phyloP scores from a whole-genome alignment of 2,888 invertebrate species.

The Mesorhabditis spiculigera region DNA sequence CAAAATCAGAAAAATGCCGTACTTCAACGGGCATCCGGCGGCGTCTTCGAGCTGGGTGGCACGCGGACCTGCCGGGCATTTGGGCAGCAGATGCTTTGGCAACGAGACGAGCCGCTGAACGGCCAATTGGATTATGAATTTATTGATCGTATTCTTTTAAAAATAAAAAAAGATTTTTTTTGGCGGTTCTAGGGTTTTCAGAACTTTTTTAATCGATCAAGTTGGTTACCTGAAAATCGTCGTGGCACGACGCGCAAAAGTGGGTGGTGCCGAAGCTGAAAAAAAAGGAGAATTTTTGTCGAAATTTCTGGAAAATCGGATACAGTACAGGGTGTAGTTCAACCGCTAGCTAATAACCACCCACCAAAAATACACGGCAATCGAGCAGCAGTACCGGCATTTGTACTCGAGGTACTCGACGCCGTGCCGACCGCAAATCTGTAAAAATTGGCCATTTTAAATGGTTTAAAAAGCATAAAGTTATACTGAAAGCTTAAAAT shows the following conservation, averaged over 20 bases:
- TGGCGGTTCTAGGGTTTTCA: no score
- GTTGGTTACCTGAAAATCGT: constrained; percentile 72
- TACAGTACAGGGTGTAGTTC: no score
- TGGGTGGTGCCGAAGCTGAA: constrained; percentile 98
- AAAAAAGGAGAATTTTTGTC: constrained; percentile 34
- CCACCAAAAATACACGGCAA: constrained; percentile 91
- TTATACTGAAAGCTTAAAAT: constrained; percentile 30
- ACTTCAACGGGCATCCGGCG: constrained; percentile 77
- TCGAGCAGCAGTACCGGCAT: constrained; percentile 96
- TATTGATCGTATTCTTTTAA: no score
- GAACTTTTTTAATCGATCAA: no score
- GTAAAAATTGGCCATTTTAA: constrained; percentile 19
- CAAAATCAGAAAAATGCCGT: background rate
- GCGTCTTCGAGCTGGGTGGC: constrained; percentile 82
- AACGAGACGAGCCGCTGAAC: constrained; percentile 84
- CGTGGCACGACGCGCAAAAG: constrained; percentile 96
- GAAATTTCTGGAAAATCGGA: background rate
- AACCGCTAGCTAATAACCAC: background rate
- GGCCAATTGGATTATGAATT: no score
- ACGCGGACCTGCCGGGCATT: constrained; percentile 84
- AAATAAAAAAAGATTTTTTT: no score
- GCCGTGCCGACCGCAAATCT: constrained; percentile 92
- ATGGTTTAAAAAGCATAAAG: background rate
- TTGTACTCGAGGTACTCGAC: constrained; percentile 97
- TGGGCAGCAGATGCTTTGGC: constrained; percentile 79